Percentiles rank a stretch among this genome's conserved stretches.
Evolutionary conservation across 2,113 vertebrate genomes (phyloP).

Genomic region (Grammomys dolichurus): DNA sequence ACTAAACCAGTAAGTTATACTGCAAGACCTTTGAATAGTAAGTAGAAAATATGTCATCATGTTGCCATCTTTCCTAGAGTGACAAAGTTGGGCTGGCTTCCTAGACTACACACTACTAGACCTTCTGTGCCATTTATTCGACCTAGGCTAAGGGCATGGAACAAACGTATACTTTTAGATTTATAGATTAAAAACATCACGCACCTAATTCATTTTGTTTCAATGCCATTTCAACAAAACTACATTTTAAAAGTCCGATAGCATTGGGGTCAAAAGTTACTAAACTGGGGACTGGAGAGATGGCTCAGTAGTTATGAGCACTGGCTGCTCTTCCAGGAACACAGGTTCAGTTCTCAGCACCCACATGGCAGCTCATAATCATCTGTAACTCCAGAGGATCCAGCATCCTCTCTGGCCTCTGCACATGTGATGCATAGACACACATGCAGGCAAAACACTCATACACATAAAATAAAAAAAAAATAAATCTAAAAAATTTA

Average conservation of each 20-base stretch:
- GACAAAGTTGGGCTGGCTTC: background rate
- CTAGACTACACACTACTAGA: background rate
- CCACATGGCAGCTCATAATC: background rate
- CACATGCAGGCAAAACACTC: background rate
- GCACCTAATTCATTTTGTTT: constrained; percentile 51
- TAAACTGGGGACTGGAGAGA: background rate
- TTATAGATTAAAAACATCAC: background rate
- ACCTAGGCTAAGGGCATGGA: background rate
- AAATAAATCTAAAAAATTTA: background rate
- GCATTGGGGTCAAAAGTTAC: background rate
- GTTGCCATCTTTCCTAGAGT: background rate
- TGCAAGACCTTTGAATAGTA: background rate
- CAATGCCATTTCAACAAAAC: background rate
- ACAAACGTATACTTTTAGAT: background rate
- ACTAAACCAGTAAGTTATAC: background rate
- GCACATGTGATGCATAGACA: background rate
- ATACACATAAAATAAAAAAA: background rate
- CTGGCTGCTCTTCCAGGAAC: background rate
- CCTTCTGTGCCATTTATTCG: background rate
- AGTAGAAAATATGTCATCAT: background rate
- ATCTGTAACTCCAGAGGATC: background rate
- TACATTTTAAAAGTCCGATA: background rate
- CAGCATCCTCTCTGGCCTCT: background rate
- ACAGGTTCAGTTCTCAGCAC: background rate
- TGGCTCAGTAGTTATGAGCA: background rate